phyloP scores from a whole-genome alignment of 1,140 invertebrate genomes.

The Drosophila ohnishii region DNA sequence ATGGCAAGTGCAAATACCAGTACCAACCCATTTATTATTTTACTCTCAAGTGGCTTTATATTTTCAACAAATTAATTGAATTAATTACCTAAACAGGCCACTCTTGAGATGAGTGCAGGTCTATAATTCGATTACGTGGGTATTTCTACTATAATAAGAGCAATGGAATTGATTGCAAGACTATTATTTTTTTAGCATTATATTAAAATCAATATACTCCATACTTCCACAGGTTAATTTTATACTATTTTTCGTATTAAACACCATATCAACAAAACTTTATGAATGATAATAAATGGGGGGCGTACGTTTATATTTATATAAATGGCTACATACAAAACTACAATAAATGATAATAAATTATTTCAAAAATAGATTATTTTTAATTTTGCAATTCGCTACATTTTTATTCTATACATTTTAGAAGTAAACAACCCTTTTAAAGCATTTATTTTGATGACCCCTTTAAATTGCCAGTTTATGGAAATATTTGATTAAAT shows the following conservation, averaged over 20 bases:
- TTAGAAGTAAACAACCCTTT: background rate
- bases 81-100: background rate
- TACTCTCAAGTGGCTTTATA: slow-evolving; percentile 34
- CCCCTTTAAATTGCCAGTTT: background rate
- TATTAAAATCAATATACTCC: background rate
- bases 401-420: background rate
- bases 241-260: background rate
- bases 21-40: slow-evolving; percentile 24
- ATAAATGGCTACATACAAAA: background rate
- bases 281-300: background rate
- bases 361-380: background rate
- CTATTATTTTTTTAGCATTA: background rate
- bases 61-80: slow-evolving; percentile 5
- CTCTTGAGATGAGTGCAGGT: slow-evolving; percentile 11
- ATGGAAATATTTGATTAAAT: background rate
- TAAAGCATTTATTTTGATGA: background rate
- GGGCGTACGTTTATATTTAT: background rate
- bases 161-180: background rate
- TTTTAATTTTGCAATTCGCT: background rate
- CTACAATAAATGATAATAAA: background rate
- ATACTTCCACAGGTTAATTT: too few relatives aligned
- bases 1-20: slow-evolving; percentile 6
- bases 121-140: slow-evolving; percentile 13
- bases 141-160: background rate
- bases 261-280: background rate